Conservation (phyloP, 2,888 invertebrate species). For the Odiellus spinosus region DNA sequence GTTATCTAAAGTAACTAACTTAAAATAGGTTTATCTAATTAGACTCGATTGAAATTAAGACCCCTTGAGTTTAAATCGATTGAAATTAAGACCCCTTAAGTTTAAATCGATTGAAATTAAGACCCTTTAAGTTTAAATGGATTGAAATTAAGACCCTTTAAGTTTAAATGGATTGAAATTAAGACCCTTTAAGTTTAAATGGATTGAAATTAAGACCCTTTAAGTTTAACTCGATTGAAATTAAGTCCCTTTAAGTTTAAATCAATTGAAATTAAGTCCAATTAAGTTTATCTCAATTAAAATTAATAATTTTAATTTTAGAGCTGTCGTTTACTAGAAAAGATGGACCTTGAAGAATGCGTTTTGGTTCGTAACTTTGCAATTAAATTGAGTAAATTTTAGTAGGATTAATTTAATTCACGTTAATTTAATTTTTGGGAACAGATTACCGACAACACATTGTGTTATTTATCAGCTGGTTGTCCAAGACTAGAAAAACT, state of each 20-base stretch:
- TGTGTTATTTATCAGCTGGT: constrained; percentile 82
- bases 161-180: no score
- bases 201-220: no score
- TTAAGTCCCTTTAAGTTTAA: no score
- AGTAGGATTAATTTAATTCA: background rate
- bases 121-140: no score
- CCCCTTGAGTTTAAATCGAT: background rate
- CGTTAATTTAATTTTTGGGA: constrained; percentile 5
- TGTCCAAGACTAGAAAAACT: constrained; percentile 89
- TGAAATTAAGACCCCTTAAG: background rate
- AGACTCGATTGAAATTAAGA: background rate
- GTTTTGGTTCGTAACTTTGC: constrained; percentile 40
- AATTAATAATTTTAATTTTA: constrained; percentile 30
- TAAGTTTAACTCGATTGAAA: no score
- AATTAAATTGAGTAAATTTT: background rate
- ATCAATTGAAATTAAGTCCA: no score
- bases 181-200: no score
- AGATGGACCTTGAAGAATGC: constrained; percentile 98
- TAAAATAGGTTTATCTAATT: background rate
- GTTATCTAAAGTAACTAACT: constrained; percentile 55
- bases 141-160: no score
- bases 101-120: background rate
- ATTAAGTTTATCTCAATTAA: no score
- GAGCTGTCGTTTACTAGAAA: constrained; percentile 83
- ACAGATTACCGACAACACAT: constrained; percentile 76